Evolutionary conservation across 1,140 invertebrate genomes (phyloP).

Genomic region (Berghia stephanieae): DNA sequence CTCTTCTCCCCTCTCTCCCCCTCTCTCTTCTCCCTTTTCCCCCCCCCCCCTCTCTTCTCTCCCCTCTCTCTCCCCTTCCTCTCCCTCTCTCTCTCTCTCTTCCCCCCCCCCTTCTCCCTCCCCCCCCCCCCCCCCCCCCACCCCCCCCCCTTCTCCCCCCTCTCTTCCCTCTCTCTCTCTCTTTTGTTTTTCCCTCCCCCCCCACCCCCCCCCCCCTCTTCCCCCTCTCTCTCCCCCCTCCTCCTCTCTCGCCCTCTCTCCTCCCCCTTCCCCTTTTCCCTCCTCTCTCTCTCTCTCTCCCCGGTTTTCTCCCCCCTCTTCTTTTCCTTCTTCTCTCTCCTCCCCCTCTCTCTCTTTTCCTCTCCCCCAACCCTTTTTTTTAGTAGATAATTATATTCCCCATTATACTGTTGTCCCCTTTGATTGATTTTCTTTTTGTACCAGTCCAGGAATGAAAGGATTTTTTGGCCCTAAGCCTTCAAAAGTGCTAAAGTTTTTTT

Average conservation of each 20-base stretch:
- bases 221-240: not conserved
- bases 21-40: not conserved
- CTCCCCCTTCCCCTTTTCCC: not conserved
- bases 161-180: conserved; percentile 5
- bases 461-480: no score
- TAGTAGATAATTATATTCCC: no score
- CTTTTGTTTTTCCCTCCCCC: not conserved
- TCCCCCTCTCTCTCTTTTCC: not conserved
- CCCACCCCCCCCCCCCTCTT: not conserved
- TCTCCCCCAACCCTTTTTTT: no score
- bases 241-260: not conserved
- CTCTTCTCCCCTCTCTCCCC: not conserved
- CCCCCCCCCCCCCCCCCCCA: not conserved
- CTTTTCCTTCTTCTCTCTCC: not conserved
- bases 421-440: no score
- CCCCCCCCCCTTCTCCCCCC: not conserved
- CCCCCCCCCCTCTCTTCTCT: not conserved
- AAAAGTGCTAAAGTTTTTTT: no score
- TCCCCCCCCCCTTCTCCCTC: not conserved
- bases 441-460: no score
- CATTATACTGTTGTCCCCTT: no score
- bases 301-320: not conserved
- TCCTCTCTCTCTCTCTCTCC: conserved; percentile 3
- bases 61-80: not conserved
- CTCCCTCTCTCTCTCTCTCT: not conserved